These are phyloP conservation scores for Pontoporia blainvillei DNA, from an alignment of 2,113 vertebrate genomes.

Conservation along the genomic window DNA sequence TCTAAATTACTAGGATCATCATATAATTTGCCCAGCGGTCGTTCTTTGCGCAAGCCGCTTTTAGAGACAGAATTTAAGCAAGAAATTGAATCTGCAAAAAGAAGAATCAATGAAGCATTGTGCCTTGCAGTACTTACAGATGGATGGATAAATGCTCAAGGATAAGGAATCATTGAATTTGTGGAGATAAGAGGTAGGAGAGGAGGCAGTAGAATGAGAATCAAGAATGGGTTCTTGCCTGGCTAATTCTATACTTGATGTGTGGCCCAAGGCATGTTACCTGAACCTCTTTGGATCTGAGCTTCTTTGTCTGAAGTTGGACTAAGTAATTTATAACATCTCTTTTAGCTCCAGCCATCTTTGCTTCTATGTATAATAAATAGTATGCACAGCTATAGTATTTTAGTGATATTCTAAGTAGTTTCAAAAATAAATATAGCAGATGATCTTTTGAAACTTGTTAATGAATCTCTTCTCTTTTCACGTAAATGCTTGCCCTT, in stretches of 20 bases:
- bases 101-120: conserved; percentile 52
- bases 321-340: neutral
- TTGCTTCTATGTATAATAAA: neutral
- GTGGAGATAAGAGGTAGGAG: neutral
- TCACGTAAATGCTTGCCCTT: neutral
- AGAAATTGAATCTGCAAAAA: conserved; percentile 59
- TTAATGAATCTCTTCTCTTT: conserved; percentile 6
- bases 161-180: conserved; percentile 67
- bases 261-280: neutral
- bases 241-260: neutral
- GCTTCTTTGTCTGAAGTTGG: neutral
- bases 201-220: neutral
- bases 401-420: neutral
- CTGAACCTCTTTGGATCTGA: neutral
- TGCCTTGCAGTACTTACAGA: conserved; percentile 71
- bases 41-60: conserved; percentile 41
- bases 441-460: conserved; percentile 21
- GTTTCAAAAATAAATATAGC: conserved; percentile 31
- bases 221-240: neutral
- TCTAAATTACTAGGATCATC: conserved; percentile 62
- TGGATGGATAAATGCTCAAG: conserved; percentile 68
- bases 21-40: conserved; percentile 59
- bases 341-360: neutral
- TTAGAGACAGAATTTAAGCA: conserved; percentile 55
- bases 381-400: neutral